Conservation (phyloP, 1,140 invertebrate species). For the Papilio polytes region DNA sequence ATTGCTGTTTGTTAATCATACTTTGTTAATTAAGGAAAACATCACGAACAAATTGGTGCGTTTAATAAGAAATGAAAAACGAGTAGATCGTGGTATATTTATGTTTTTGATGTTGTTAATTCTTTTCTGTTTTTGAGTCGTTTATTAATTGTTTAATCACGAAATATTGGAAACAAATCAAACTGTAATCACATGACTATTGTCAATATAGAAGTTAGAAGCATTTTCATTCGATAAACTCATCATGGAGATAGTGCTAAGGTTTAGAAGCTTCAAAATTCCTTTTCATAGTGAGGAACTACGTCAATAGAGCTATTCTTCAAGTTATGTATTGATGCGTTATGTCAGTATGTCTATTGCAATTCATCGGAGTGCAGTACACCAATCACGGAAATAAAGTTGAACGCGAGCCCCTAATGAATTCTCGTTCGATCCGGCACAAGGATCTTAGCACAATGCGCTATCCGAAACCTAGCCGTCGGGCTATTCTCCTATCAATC, state of each 20-base stretch:
- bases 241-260: too few species aligned
- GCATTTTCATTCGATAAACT: too few species aligned
- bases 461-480: slow-evolving; percentile 72
- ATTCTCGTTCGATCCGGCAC: slow-evolving; percentile 40
- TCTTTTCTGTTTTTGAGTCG: neutral
- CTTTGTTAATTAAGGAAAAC: slow-evolving; percentile 80
- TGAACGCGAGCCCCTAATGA: slow-evolving; percentile 23
- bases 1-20: slow-evolving; percentile 82
- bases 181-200: too few species aligned
- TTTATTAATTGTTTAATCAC: too few species aligned
- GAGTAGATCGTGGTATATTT: slow-evolving; percentile 1
- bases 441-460: slow-evolving; percentile 55
- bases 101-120: neutral
- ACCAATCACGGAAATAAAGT: slow-evolving; percentile 11
- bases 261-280: neutral
- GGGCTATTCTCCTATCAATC: slow-evolving; percentile 82
- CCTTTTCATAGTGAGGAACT: too few species aligned
- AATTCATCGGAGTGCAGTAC: neutral
- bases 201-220: too few species aligned
- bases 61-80: slow-evolving; percentile 70
- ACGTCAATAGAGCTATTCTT: neutral
- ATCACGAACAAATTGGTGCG: slow-evolving; percentile 71
- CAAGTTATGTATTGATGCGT: neutral
- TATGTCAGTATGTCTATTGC: neutral
- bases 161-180: too few species aligned